Conservation (phyloP, 2,113 vertebrate species). For the Sander vitreus region DNA sequence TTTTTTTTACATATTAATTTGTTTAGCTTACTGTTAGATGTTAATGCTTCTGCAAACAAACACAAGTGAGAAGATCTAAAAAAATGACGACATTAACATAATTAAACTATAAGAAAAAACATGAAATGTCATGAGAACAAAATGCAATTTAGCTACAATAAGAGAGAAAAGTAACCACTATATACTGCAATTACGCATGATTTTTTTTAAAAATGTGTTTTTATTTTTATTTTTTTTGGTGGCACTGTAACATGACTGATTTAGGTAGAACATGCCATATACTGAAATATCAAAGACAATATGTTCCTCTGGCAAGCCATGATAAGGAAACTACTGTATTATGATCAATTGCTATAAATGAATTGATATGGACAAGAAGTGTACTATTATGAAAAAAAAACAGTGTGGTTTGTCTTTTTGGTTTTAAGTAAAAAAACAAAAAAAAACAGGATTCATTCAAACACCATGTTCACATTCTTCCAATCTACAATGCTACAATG, state of each 20-base stretch:
- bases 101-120: slow-evolving; percentile 42
- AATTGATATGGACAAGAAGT: slow-evolving; percentile 68
- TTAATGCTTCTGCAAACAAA: slow-evolving; percentile 67
- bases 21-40: slow-evolving; percentile 60
- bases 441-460: slow-evolving; percentile 60
- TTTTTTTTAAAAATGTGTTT: slow-evolving; percentile 50
- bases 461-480: slow-evolving; percentile 62
- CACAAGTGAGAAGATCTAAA: slow-evolving; percentile 43
- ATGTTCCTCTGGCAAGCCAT: slow-evolving; percentile 79
- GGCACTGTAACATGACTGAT: slow-evolving; percentile 72
- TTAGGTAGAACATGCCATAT: slow-evolving; percentile 80
- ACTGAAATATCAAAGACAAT: slow-evolving; percentile 71
- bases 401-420: slow-evolving; percentile 54
- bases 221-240: slow-evolving; percentile 58
- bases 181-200: slow-evolving; percentile 64
- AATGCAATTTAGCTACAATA: slow-evolving; percentile 70
- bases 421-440: slow-evolving; percentile 46
- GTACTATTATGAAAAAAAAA: slow-evolving; percentile 62
- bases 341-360: slow-evolving; percentile 67
- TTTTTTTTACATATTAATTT: slow-evolving; percentile 60
- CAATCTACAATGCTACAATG: slow-evolving; percentile 65
- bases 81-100: slow-evolving; percentile 12
- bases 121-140: slow-evolving; percentile 50
- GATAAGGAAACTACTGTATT: slow-evolving; percentile 70
- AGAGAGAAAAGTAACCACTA: slow-evolving; percentile 66